These are phyloP conservation scores for Trichopria drosophilae DNA, from an alignment of 2,888 invertebrate species.

Conservation along the genomic window DNA sequence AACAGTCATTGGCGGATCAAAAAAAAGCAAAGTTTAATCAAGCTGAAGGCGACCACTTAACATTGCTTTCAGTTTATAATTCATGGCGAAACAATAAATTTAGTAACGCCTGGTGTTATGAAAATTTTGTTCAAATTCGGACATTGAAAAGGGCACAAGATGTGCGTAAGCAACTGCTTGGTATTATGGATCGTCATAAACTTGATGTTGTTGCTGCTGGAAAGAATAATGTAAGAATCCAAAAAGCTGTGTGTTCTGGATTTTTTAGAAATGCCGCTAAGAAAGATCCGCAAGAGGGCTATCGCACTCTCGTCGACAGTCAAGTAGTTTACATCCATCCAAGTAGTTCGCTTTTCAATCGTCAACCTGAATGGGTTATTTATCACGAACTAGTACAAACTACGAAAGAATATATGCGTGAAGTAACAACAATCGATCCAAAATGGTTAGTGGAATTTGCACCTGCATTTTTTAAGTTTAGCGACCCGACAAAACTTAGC, in stretches of 20 bases:
- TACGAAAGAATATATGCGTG: slow-evolving; percentile 98
- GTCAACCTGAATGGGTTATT: slow-evolving; percentile 96
- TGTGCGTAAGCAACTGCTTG: slow-evolving; percentile 94
- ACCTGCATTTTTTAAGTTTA: slow-evolving; percentile 98
- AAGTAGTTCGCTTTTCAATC: slow-evolving; percentile 94
- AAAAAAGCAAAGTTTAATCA: slow-evolving; percentile 99
- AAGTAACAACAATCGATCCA: slow-evolving; percentile 95
- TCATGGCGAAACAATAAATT: slow-evolving; percentile 99
- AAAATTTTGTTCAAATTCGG: slow-evolving; percentile 97
- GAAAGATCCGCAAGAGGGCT: slow-evolving; percentile 98
- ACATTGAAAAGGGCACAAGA: slow-evolving; percentile 97
- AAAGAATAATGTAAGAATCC: slow-evolving; percentile 91
- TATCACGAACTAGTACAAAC: slow-evolving; percentile 99
- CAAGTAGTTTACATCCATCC: slow-evolving; percentile 99
- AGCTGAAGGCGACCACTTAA: slow-evolving; percentile 96
- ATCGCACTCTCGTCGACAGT: slow-evolving; percentile 94
- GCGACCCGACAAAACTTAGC: slow-evolving; percentile 96
- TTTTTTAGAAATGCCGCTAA: slow-evolving; percentile 99
- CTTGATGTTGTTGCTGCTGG: slow-evolving; percentile 96
- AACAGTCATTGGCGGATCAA: slow-evolving; percentile 95
- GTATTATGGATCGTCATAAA: slow-evolving; percentile 97
- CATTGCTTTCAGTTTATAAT: slow-evolving; percentile 96
- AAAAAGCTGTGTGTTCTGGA: slow-evolving; percentile 97
- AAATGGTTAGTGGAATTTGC: slow-evolving; percentile 99
- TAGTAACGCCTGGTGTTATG: slow-evolving; percentile 99